These are phyloP conservation scores for Spinus pinus DNA, from an alignment of 2,797 vertebrate genomes.

Conservation along the genomic window DNA sequence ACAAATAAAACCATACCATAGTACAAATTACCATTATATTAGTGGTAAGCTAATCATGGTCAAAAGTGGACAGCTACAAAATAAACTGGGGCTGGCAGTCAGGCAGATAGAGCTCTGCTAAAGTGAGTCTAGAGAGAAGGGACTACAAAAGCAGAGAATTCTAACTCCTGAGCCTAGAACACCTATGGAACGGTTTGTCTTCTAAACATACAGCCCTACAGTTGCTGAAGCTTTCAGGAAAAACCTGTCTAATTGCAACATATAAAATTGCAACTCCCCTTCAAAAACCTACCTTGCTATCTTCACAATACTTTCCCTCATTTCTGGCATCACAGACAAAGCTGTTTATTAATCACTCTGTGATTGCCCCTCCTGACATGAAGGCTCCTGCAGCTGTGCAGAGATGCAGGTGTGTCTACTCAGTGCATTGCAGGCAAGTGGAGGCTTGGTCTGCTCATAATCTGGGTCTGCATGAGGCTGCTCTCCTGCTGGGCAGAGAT, in stretches of 20 bases:
- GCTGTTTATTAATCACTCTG: background rate
- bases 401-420: background rate
- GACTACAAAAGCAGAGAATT: background rate
- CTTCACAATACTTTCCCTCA: background rate
- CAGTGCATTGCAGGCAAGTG: fast-evolving
- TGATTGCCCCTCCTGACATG: background rate
- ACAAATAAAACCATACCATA: background rate
- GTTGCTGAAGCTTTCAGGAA: background rate
- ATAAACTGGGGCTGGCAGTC: background rate
- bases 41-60: background rate
- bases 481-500: background rate
- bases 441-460: background rate
- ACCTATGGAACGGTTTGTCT: background rate
- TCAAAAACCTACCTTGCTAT: background rate
- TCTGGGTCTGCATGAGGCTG: background rate
- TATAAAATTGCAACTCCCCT: background rate
- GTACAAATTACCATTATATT: background rate
- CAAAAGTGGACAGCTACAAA: background rate
- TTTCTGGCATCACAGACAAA: background rate
- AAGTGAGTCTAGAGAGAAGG: background rate
- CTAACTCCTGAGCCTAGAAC: background rate
- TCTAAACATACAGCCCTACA: background rate
- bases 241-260: background rate
- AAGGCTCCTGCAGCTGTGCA: background rate
- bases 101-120: background rate